Conservation (phyloP, 2,888 invertebrate genomes). For the Tiphia femorata region DNA sequence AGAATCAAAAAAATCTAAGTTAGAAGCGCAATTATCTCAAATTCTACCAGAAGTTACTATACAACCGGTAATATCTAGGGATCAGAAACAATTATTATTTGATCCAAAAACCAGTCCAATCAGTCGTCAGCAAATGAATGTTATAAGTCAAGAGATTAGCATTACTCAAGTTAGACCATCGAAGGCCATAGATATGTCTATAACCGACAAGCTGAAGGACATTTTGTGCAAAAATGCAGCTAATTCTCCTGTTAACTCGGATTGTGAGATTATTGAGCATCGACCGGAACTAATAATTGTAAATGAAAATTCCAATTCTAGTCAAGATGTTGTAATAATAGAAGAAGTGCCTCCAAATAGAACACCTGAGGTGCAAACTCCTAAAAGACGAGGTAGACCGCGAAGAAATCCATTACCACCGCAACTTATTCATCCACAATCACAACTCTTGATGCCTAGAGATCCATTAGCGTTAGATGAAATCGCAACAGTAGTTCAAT, state of each 20-base stretch:
- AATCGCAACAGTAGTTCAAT: conserved; percentile 22
- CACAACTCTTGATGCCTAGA: conserved; percentile 34
- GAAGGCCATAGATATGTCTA: conserved; percentile 41
- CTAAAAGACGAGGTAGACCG: conserved; percentile 64
- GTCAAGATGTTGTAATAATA: conserved; percentile 67
- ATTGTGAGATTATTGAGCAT: conserved; percentile 65
- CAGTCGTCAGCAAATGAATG: conserved; percentile 60
- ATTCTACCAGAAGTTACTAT: conserved; percentile 64
- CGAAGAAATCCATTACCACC: conserved; percentile 52
- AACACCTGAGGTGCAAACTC: conserved; percentile 54
- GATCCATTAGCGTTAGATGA: conserved; percentile 62
- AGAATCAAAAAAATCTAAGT: conserved; percentile 61
- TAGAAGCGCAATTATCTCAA: conserved; percentile 59
- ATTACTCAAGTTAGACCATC: conserved; percentile 59
- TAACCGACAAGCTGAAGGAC: conserved; percentile 57
- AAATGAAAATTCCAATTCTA: conserved; percentile 66
- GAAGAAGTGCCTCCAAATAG: conserved; percentile 60
- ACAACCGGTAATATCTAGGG: conserved; percentile 56
- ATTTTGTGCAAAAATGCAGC: conserved; percentile 46
- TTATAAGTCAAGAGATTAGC: conserved; percentile 63
- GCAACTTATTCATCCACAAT: conserved; percentile 16
- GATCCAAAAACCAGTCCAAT: conserved; percentile 49
- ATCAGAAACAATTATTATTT: conserved; percentile 47
- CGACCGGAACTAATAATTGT: conserved; percentile 65
- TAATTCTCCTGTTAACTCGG: conserved; percentile 52